These are phyloP conservation scores for Chloroceryle inda DNA, from an alignment of 2,797 vertebrate species.

Conservation along the genomic window DNA sequence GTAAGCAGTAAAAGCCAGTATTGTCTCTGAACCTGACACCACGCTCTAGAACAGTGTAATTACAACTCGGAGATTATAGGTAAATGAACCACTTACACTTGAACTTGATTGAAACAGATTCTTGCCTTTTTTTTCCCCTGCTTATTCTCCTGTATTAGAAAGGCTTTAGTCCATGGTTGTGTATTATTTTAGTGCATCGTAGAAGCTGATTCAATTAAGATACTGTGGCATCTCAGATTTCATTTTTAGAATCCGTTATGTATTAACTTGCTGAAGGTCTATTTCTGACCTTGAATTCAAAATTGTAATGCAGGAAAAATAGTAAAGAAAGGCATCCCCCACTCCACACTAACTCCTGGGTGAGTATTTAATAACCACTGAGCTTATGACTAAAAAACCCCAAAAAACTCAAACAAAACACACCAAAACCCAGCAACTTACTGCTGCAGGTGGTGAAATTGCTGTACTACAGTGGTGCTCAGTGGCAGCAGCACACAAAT, in stretches of 20 bases:
- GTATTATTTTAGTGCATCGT: not conserved
- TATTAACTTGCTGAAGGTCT: not conserved
- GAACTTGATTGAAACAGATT: not conserved
- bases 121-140: not conserved
- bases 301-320: not conserved
- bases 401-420: not conserved
- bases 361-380: not conserved
- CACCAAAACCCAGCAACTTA: not conserved
- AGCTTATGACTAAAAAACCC: not conserved
- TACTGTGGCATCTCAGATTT: not conserved
- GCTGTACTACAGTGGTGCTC: not conserved
- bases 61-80: not conserved
- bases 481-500: not conserved
- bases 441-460: not conserved
- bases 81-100: not conserved
- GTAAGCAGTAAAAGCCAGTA: not conserved
- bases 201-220: slow-evolving; percentile 14
- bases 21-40: not conserved
- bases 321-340: not conserved
- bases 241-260: not conserved
- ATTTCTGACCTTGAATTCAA: not conserved
- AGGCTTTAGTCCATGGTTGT: not conserved
- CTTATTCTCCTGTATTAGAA: not conserved
- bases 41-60: not conserved
- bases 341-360: rapidly evolving